Base-by-base conservation (phyloP, 2,797 vertebrate species). In the Arremon brunneinucha region DNA sequence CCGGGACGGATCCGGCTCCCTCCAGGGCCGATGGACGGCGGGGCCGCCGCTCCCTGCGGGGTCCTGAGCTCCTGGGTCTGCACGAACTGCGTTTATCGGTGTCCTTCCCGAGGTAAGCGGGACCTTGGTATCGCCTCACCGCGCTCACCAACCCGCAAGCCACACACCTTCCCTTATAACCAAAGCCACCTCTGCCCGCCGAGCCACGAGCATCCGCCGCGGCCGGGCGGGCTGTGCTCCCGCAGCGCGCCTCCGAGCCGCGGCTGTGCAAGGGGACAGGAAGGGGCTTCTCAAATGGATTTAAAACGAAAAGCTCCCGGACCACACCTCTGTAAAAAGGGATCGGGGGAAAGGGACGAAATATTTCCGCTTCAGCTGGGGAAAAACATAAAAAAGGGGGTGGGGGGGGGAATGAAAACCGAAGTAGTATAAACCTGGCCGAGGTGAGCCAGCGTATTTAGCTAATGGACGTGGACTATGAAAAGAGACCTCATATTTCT, bases 401-500 rank as follows among this genome's bases (percentile, higher is more conserved):
- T 0, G 2, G 23, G 23, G 53, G 23, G 5, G 7, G 14, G 19
- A 22, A 43, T 43, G 24, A 75, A 78, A 93, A 11, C 20, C 50
- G 17, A 44, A 15, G 55, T 28, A 35, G 56, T 57, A 43, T 83
- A 83, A 94, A 14, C 57, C 78, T 62, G 30, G 74, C 44, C 34
- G 86, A 92, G 74, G 88, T 60, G 88, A 89, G 68, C 74, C 37
- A 72, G 93, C 69, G 74, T 87, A 82, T 89, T 89, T 84, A 79
- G 77, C 37, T 93, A n/a, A 47, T 6, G 72, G 78, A 87, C 56
- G 55, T 76, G 65, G 44, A 79, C 52, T 82, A 55, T 81, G 71
- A 69, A 76, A 69, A 80, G 72, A 81, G 39, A 84, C 28, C 86
- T 93, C 86, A 62, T 77, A 91, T 91, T 93, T 94, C 83, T 78